Evolutionary conservation across 2,888 invertebrate species (phyloP).

Genomic region (Andrena camellia): DNA sequence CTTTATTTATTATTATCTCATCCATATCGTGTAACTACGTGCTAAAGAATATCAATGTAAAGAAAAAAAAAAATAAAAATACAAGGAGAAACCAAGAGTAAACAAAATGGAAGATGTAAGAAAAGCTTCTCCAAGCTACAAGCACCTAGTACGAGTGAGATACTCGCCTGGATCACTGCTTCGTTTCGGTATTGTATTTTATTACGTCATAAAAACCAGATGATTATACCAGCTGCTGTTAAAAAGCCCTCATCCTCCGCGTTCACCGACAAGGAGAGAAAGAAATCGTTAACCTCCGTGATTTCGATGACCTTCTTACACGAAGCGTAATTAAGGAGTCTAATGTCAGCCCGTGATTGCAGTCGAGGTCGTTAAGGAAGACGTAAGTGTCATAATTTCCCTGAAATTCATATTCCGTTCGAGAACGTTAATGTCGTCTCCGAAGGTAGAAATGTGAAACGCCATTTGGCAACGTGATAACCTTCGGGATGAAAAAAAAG

Average conservation of each 20-base stretch:
- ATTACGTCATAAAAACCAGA: slow-evolving; percentile 43
- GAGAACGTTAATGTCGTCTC: slow-evolving; percentile 6
- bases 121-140: no score
- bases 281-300: slow-evolving; percentile 50
- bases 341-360: slow-evolving; percentile 32
- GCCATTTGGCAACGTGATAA: not conserved
- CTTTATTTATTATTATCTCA: no score
- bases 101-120: no score
- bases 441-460: slow-evolving; percentile 3
- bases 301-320: slow-evolving; percentile 45
- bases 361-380: slow-evolving; percentile 30
- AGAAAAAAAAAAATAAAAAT: no score
- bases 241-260: not conserved
- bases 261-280: not conserved
- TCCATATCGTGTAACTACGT: no score
- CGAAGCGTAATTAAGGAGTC: slow-evolving; percentile 51
- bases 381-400: slow-evolving; percentile 33
- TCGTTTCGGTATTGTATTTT: slow-evolving; percentile 41
- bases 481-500: no score
- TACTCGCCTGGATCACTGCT: not conserved
- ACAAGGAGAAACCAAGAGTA: no score
- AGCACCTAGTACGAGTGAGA: not conserved
- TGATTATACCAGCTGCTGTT: slow-evolving; percentile 22
- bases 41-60: no score
- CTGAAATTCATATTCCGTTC: slow-evolving; percentile 14